These are phyloP conservation scores for Altica lythri DNA, from an alignment of 2,888 invertebrate genomes.

Conservation along the genomic window DNA sequence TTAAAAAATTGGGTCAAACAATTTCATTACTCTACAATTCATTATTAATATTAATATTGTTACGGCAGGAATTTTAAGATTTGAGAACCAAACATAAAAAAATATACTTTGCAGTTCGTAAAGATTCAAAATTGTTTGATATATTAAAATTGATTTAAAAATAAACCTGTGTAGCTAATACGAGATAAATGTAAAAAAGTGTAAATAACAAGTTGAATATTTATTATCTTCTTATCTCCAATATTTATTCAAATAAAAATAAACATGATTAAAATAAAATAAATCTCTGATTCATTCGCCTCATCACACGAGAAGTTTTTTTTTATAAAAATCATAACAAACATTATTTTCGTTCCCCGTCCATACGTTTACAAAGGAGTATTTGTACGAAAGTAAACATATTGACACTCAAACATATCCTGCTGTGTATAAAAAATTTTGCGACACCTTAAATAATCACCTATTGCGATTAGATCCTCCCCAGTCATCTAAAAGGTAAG, in stretches of 20 bases:
- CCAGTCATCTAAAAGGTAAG: conserved; percentile 29
- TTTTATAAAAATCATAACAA: not conserved
- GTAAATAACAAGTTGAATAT: not conserved
- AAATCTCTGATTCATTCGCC: too few relatives aligned
- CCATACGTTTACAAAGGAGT: not conserved
- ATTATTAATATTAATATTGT: too few relatives aligned
- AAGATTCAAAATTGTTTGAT: too few relatives aligned
- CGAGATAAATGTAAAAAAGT: too few relatives aligned
- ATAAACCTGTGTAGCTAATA: too few relatives aligned
- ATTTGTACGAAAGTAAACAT: conserved; percentile 30
- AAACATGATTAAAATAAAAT: not conserved
- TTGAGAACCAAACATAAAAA: too few relatives aligned
- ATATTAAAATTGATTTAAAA: too few relatives aligned
- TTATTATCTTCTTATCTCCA: not conserved
- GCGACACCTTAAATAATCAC: conserved; percentile 22
- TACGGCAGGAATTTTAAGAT: too few relatives aligned
- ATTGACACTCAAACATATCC: conserved; percentile 28
- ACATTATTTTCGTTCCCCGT: not conserved
- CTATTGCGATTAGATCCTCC: conserved; percentile 18
- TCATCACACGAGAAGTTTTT: too few relatives aligned
- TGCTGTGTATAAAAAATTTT: conserved; percentile 19
- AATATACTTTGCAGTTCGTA: too few relatives aligned
- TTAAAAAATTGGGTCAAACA: too few relatives aligned
- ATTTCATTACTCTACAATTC: too few relatives aligned
- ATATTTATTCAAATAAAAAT: not conserved